Evolutionary conservation across 1,140 invertebrate genomes (phyloP).

Genomic region (Drosophila takahashii): DNA sequence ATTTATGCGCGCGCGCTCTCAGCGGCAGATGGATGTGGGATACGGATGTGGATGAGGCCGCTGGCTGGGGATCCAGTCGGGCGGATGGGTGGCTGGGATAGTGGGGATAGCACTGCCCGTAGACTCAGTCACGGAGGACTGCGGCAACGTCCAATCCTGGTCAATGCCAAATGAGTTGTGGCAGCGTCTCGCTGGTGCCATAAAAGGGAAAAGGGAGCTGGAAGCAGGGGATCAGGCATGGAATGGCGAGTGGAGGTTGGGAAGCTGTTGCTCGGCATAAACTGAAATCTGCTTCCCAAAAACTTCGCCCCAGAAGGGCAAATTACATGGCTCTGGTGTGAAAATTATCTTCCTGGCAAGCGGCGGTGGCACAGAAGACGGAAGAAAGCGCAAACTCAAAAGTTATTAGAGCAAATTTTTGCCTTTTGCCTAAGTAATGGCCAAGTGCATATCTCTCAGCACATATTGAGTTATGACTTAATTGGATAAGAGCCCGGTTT

Average conservation of each 20-base stretch:
- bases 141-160: slow-evolving; percentile 54
- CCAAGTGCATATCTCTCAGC: slow-evolving; percentile 77
- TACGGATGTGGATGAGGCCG: slow-evolving; percentile 34
- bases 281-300: slow-evolving; percentile 59
- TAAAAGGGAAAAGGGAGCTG: slow-evolving; percentile 56
- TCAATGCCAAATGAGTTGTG: slow-evolving; percentile 79
- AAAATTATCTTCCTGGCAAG: slow-evolving; percentile 71
- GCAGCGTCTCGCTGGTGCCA: slow-evolving; percentile 71
- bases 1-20: slow-evolving; percentile 74
- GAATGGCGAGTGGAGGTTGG: not conserved
- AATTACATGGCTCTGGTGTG: slow-evolving; percentile 62
- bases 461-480: slow-evolving; percentile 83
- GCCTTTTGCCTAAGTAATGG: slow-evolving; percentile 77
- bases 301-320: slow-evolving; percentile 38
- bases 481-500: slow-evolving; percentile 77
- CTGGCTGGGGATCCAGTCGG: slow-evolving; percentile 22
- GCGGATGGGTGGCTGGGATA: slow-evolving; percentile 7
- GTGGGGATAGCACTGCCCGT: slow-evolving; percentile 25
- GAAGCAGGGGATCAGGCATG: not conserved
- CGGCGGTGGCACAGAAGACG: slow-evolving; percentile 54
- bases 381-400: slow-evolving; percentile 69
- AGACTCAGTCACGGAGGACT: slow-evolving; percentile 57
- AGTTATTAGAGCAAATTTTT: slow-evolving; percentile 78
- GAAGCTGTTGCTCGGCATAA: slow-evolving; percentile 67
- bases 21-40: slow-evolving; percentile 69